Base-by-base conservation (phyloP, 1,140 invertebrate species). In the Philaenus spumarius region DNA sequence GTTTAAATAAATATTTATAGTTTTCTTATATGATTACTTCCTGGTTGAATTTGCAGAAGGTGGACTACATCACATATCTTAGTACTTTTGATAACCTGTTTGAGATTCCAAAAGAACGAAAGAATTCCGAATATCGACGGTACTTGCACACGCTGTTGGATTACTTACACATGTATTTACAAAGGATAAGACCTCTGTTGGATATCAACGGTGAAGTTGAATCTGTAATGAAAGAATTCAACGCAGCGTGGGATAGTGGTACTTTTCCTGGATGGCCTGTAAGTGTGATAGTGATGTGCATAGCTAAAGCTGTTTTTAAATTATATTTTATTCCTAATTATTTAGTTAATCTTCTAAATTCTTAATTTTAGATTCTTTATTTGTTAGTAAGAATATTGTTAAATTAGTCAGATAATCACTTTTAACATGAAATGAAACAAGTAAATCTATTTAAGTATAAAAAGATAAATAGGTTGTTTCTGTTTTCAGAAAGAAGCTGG, bases 11-110 rank as follows among this genome's bases (percentile, higher is more conserved):
- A n/a, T n/a, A n/a, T n/a, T n/a, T n/a, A n/a, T n/a, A 6, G 17
- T 15, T 45, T 45, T 6, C 17, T 45, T 59, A 56, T 58, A 17
- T 34, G 14, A 48, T 51, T 50, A 45, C 11, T 45, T 46, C 7
- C 11, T 43, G 55, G 42, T 60, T 63, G 51, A 64, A 68, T 63
- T 81, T 83, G 62, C 74, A 90, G 81, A 96, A 93, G 81, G 82
- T 95, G 17, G 96, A 99, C 73, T 99, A 99, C 71, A 93, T 98
- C 20, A 89, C 86, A 1, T 99, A 98, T 72, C 71, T 99, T 30
- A 86, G 86, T 47, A 88, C 85, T 47, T 99, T 98, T 73, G 96
- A 99, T 73, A 91, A 95, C 71, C 76, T 99, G 2, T 97, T 91
- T 77, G 96, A 98, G 65, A 93, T 98, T 68, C 87, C 93, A 0